These are phyloP conservation scores for Bubalus kerabau DNA, from an alignment of 2,113 vertebrate genomes.

Conservation along the genomic window DNA sequence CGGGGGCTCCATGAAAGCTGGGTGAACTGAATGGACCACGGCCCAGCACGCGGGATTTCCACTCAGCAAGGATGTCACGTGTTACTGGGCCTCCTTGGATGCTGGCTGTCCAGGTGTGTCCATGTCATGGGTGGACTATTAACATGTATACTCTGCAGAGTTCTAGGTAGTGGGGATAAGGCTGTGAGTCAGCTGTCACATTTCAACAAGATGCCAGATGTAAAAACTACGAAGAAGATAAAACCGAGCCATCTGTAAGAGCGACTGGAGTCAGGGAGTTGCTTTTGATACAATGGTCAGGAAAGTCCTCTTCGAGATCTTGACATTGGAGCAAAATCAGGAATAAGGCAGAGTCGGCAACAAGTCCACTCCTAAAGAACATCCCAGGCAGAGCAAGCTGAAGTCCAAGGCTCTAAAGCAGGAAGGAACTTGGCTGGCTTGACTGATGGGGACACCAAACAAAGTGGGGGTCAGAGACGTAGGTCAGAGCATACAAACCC, in stretches of 20 bases:
- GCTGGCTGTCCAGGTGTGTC: not conserved
- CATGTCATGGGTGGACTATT: rapidly evolving
- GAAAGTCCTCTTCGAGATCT: not conserved
- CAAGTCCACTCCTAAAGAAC: not conserved
- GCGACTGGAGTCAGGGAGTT: not conserved
- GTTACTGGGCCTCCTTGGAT: not conserved
- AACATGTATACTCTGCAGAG: not conserved
- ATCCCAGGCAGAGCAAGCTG: not conserved
- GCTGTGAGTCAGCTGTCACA: not conserved
- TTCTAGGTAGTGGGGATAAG: not conserved
- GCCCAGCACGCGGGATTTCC: rapidly evolving
- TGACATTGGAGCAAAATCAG: not conserved
- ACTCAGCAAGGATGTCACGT: not conserved
- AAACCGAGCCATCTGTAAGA: not conserved
- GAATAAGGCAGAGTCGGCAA: not conserved
- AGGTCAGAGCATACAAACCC: not conserved
- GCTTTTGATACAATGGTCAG: not conserved
- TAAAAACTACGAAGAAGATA: not conserved
- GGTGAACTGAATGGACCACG: not conserved
- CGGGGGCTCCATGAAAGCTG: rapidly evolving
- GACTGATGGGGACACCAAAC: not conserved
- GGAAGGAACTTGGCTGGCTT: not conserved
- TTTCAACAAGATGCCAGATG: not conserved
- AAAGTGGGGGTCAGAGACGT: not conserved
- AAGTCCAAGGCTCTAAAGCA: not conserved